phyloP scores from a whole-genome alignment of 2,888 invertebrate genomes.

The Callyntrura sp. region DNA sequence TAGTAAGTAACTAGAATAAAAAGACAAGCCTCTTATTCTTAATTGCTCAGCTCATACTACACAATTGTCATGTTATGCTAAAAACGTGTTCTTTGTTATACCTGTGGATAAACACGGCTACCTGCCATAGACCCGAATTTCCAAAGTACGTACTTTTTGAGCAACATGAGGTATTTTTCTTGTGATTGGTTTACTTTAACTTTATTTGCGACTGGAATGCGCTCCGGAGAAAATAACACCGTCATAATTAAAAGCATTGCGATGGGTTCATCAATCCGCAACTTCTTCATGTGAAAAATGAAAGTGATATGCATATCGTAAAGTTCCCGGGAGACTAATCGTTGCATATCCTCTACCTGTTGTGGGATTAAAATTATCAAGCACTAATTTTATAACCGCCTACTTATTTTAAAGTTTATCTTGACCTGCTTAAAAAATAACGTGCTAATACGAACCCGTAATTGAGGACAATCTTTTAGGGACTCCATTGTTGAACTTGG shows the following conservation, averaged over 20 bases:
- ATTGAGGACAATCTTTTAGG: conserved; percentile 84
- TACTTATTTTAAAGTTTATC: no score
- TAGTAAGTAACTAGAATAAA: conserved; percentile 85
- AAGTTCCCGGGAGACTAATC: conserved; percentile 84
- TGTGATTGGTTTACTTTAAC: conserved; percentile 85
- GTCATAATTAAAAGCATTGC: conserved; percentile 86
- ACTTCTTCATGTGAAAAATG: conserved; percentile 85
- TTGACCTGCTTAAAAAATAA: no score
- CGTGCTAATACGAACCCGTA: conserved; percentile 80
- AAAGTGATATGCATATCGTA: conserved; percentile 85
- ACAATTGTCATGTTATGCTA: background rate
- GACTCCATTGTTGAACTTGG: conserved; percentile 82
- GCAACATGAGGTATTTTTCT: conserved; percentile 85
- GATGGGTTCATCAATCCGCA: conserved; percentile 85
- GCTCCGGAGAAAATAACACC: conserved; percentile 86
- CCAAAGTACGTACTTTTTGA: conserved; percentile 82
- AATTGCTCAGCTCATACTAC: background rate
- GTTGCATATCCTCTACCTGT: conserved; percentile 84
- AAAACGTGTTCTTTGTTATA: conserved; percentile 26
- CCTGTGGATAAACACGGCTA: conserved; percentile 79
- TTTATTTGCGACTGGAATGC: conserved; percentile 85
- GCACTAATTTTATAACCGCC: no score
- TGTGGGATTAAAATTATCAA: no score
- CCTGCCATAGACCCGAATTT: conserved; percentile 77
- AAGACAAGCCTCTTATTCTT: no score